Evolutionary conservation across 2,797 vertebrate species (phyloP), one percentile per base, ranked within the genome.

Genomic region (Adelosebastes latens): DNA sequence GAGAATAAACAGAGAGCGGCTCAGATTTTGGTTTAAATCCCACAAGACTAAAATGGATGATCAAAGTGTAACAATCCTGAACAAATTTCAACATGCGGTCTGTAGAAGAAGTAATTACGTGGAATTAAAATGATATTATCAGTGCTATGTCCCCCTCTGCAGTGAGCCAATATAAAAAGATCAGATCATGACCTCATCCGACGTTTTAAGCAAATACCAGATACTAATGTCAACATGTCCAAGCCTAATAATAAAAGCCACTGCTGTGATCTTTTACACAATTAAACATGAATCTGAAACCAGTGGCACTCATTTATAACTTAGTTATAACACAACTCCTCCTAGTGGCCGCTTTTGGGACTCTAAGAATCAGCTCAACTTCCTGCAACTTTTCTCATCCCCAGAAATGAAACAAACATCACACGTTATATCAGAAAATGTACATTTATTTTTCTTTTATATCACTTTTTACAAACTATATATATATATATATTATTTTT

Each of bases 381-480:
- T 39, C 36, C 22, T 65, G 53, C 11, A 77, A 56, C 55, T 25
- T 61, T 22, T 31, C 5, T 42, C 39, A 46, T 25, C 16, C 4
- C 24, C 9, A 64, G 10, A 78, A 82, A 86, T 76, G 1, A 88
- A 77, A 63, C 34, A 88, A 55, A 25, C 9, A 4, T 22, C 34
- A 76, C 79, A 79, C 36, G 8, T 66, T 67, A 12, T 84, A 82
- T 89, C 63, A 80, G 42, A 87, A 94, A 92, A 92, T 75, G 63
- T 88, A 82, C 84, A 88, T 94, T 94, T 93, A 91, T 91, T 93
- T 59, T 77, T 42, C 42, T 82, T 64, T 36, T 14, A 31, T 72
- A 31, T 72, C 25, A 84, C 34, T 81, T 88, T 88, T 87, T 88
- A 88, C 85, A 88, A 88, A 88, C 65, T 79, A 75, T 85, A 74